phyloP scores from a whole-genome alignment of 2,797 vertebrate species.

The Rhinogobio ventralis region DNA sequence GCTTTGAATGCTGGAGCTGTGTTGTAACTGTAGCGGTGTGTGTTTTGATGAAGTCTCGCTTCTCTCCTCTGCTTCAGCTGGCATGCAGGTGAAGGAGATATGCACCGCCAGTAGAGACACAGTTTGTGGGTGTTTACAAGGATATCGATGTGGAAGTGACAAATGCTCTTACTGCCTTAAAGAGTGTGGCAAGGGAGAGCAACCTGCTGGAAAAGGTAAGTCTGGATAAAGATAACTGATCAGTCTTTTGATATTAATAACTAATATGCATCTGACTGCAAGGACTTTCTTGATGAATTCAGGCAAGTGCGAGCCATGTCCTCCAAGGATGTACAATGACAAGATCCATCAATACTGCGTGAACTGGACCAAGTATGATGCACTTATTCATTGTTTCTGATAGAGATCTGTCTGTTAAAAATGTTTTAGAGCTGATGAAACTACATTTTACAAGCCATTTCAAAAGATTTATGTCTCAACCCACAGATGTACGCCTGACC shows the following conservation, averaged over 20 bases:
- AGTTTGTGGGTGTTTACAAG: conserved; percentile 54
- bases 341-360: conserved; percentile 43
- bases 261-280: not conserved
- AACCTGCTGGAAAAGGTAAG: conserved; percentile 41
- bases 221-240: not conserved
- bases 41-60: not conserved
- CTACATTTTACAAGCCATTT: not conserved
- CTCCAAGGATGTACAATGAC: conserved; percentile 55
- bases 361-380: conserved; percentile 54
- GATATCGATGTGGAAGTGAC: conserved; percentile 45
- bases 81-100: conserved; percentile 8
- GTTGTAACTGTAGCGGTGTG: not conserved
- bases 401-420: not conserved
- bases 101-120: conserved; percentile 51
- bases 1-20: not conserved
- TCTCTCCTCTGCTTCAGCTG: conserved; percentile 20
- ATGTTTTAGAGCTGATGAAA: not conserved
- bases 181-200: conserved; percentile 51
- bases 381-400: not conserved
- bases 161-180: conserved; percentile 47
- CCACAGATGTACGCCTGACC: conserved; percentile 51
- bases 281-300: not conserved
- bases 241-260: not conserved
- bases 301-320: conserved; percentile 53
- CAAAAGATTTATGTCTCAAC: not conserved